A percentile compares a stretch with the other conserved stretches of the same genome.
Evolutionary conservation across 2,113 vertebrate species (phyloP).

Genomic region (Leptosomus discolor): DNA sequence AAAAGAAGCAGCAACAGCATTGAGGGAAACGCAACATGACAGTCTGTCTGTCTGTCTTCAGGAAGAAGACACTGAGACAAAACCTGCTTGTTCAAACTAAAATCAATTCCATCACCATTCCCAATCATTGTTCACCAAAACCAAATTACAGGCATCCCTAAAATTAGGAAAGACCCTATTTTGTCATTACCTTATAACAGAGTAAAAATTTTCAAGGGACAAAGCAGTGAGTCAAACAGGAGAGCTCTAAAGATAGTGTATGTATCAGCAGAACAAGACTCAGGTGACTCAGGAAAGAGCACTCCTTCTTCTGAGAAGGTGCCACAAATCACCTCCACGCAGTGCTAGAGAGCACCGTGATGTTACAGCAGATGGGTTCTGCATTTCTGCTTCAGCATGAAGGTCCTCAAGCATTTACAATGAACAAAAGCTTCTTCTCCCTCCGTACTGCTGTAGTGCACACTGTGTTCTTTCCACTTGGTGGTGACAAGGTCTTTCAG

Average conservation of each 20-base stretch:
- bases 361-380: neutral
- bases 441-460: neutral
- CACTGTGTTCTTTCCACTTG: conserved; percentile 36
- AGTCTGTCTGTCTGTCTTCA: neutral
- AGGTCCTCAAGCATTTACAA: neutral
- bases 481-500: conserved; percentile 15
- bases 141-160: neutral
- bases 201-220: neutral
- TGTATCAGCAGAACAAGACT: neutral
- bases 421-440: neutral
- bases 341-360: neutral
- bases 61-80: neutral
- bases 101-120: neutral
- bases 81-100: neutral
- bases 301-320: neutral
- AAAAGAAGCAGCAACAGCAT: neutral
- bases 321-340: neutral
- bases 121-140: neutral
- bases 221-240: neutral
- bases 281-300: neutral
- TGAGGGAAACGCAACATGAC: neutral
- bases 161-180: neutral
- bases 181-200: neutral
- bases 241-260: neutral
- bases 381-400: neutral